Conservation (phyloP, 2,113 vertebrate genomes). For the Carassius auratus region DNA sequence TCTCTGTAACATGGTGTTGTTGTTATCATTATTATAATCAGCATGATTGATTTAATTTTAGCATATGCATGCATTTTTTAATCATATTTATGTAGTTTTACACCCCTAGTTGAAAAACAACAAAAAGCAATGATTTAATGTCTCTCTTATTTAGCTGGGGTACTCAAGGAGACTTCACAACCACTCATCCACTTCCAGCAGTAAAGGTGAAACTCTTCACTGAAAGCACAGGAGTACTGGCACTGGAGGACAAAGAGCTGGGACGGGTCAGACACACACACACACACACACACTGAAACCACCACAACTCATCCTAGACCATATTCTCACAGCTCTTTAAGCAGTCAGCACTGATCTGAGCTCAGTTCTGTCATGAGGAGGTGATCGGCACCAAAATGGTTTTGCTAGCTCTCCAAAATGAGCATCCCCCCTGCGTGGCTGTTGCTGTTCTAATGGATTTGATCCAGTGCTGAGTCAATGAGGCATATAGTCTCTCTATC, state of each 20-base stretch:
- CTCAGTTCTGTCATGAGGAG: conserved; percentile 2
- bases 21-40: background rate
- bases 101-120: background rate
- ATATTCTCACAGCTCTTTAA: conserved; percentile 6
- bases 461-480: conserved; percentile 2
- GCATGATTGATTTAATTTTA: too few species aligned
- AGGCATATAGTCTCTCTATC: conserved; percentile 2
- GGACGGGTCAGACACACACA: conserved; percentile 81
- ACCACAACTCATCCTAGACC: background rate
- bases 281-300: background rate
- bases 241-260: conserved; percentile 97
- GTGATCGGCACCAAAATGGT: background rate
- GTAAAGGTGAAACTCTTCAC: conserved; percentile 99
- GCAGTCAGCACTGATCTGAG: conserved; percentile 23
- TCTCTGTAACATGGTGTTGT: background rate
- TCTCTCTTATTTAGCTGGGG: conserved; percentile 85
- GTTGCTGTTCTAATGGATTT: conserved; percentile 11
- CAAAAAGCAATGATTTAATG: background rate
- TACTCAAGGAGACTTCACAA: conserved; percentile 97
- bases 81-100: background rate
- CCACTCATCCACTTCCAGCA: conserved; percentile 92
- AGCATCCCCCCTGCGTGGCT: conserved; percentile 9
- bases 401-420: conserved; percentile 9
- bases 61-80: too few species aligned
- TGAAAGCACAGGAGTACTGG: conserved; percentile 94